Conservation (phyloP, 2,888 invertebrate genomes). For the Lepidocyrtoides sp. region DNA sequence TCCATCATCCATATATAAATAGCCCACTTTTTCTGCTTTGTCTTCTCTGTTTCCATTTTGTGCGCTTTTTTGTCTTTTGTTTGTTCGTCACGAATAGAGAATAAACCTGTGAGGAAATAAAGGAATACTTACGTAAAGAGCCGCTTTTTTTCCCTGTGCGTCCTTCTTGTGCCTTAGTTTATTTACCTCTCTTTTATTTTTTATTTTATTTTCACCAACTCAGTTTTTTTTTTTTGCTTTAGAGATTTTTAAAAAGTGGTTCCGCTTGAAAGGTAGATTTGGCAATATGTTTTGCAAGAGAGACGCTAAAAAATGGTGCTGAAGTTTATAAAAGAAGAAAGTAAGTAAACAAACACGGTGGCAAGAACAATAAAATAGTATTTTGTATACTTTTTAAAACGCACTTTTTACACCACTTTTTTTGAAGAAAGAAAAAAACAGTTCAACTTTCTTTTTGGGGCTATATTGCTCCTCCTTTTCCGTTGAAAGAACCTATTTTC, state of each 20-base stretch:
- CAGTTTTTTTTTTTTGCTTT: background rate
- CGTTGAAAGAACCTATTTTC: too few species aligned
- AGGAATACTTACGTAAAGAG: constrained; percentile 64
- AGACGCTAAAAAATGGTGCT: background rate
- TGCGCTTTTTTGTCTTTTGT: constrained; percentile 2
- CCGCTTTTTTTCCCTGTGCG: constrained; percentile 20
- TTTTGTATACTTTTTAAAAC: background rate
- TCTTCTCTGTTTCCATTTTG: constrained; percentile 6
- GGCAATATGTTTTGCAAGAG: background rate
- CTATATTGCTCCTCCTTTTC: too few species aligned
- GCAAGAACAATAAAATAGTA: constrained; percentile 11
- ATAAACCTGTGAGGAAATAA: background rate
- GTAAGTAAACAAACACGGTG: background rate
- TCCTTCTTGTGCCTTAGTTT: constrained; percentile 34
- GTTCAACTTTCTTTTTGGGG: too few species aligned
- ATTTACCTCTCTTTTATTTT: background rate
- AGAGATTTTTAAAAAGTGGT: background rate
- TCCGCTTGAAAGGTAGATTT: background rate
- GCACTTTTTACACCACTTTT: constrained; percentile 12
- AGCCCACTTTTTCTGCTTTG: background rate
- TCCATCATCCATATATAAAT: constrained; percentile 26
- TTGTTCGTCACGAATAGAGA: background rate
- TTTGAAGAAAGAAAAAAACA: background rate
- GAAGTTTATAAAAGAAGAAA: background rate
- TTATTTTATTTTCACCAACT: background rate